These are phyloP conservation scores for Eueides isabella DNA, from an alignment of 1,140 invertebrate genomes.

Conservation along the genomic window DNA sequence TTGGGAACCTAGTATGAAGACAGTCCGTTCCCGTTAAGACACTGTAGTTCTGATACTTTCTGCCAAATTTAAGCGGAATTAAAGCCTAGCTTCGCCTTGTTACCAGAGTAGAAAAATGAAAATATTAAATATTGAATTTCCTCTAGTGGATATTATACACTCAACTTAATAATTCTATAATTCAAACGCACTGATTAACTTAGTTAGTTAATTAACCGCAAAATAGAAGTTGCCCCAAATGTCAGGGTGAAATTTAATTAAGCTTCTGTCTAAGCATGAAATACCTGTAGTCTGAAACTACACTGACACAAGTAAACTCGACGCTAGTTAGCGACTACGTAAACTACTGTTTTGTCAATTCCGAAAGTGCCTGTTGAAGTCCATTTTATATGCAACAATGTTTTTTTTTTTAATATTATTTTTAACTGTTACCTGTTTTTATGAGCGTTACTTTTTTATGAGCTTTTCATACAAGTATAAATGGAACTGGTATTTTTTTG, in stretches of 20 bases:
- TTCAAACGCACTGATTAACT: not conserved
- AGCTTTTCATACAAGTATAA: not conserved
- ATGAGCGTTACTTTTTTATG: not conserved
- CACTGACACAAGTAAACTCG: not conserved
- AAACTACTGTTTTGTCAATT: not conserved
- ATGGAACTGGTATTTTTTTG: no score
- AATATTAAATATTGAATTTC: no score
- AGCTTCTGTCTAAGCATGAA: not conserved
- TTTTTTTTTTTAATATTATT: not conserved
- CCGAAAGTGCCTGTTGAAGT: not conserved
- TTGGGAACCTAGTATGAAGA: no score
- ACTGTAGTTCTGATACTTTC: no score
- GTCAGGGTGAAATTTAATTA: constrained; percentile 9
- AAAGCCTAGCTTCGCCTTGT: no score
- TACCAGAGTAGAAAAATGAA: no score
- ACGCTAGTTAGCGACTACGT: constrained; percentile 3
- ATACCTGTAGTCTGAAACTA: constrained; percentile 1
- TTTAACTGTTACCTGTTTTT: not conserved
- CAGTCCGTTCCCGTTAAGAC: no score
- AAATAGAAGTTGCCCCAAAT: constrained; percentile 2
- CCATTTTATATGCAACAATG: not conserved
- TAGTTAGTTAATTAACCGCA: not conserved
- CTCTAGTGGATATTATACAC: no score
- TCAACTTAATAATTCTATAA: not conserved
- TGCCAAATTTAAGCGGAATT: no score